Evolutionary conservation across 2,113 vertebrate species (phyloP).

Genomic region (Burhinus bistriatus): DNA sequence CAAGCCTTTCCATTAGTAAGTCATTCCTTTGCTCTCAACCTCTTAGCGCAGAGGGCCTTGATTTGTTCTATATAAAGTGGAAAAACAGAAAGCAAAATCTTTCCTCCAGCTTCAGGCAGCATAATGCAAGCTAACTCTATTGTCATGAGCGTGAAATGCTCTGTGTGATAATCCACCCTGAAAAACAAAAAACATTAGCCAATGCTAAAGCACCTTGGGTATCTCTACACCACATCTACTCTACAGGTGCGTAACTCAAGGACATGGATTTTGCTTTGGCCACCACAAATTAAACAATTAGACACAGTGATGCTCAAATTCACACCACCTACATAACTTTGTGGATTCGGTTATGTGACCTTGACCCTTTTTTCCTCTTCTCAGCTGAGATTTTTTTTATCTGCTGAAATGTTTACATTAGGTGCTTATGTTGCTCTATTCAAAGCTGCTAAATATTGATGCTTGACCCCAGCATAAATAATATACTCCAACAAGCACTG

Average conservation of each 20-base stretch:
- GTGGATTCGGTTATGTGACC: not conserved
- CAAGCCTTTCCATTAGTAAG: not conserved
- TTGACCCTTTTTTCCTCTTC: not conserved
- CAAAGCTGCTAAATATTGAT: not conserved
- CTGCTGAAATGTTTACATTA: not conserved
- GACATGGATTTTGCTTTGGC: not conserved
- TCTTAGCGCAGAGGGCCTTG: not conserved
- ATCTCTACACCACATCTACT: not conserved
- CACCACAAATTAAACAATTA: not conserved
- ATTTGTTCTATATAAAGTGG: not conserved
- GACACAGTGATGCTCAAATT: not conserved
- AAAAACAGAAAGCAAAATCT: not conserved
- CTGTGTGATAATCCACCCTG: not conserved
- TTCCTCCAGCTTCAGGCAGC: not conserved
- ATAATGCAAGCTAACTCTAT: not conserved
- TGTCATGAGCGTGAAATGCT: not conserved
- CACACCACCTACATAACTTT: not conserved
- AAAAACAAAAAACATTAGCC: not conserved
- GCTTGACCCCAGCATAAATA: not conserved
- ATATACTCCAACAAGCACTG: not conserved
- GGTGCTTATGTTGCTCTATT: not conserved
- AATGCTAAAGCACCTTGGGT: not conserved
- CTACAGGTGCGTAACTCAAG: not conserved
- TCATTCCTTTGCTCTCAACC: not conserved
- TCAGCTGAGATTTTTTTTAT: not conserved